A percentile compares a stretch with the other conserved stretches of the same genome.
phyloP scores from a whole-genome alignment of 2,113 vertebrate genomes.

The Mormyrus iriodes region DNA sequence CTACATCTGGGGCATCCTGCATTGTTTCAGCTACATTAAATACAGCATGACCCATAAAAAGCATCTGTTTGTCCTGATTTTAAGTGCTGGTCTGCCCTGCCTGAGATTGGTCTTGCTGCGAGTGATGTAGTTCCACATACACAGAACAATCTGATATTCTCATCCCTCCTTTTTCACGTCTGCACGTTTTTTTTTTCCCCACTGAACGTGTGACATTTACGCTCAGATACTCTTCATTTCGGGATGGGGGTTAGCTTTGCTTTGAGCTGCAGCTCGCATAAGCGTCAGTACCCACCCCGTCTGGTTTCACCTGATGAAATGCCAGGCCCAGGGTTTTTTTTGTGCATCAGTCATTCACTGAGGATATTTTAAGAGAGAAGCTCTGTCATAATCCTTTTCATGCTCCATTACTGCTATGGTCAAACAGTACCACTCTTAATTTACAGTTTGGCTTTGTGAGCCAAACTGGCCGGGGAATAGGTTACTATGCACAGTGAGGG shows the following conservation, averaged over 20 bases:
- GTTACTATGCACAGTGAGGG: slow-evolving; percentile 27
- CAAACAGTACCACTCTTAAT: background rate
- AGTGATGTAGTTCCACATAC: slow-evolving; percentile 42
- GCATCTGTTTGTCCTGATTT: background rate
- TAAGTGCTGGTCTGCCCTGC: background rate
- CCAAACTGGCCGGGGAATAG: slow-evolving; percentile 17
- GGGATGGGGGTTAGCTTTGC: background rate
- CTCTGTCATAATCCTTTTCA: background rate
- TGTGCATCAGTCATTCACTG: background rate
- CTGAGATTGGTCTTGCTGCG: background rate
- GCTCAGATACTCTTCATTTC: background rate
- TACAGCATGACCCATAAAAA: background rate
- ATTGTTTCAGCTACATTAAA: background rate
- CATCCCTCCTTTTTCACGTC: slow-evolving; percentile 30
- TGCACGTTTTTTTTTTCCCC: background rate
- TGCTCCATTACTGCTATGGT: background rate
- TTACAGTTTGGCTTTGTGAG: background rate
- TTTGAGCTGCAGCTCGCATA: background rate
- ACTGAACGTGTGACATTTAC: background rate
- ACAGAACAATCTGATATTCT: slow-evolving; percentile 36
- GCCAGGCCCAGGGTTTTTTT: background rate
- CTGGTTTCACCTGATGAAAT: background rate
- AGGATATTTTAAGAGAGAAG: background rate
- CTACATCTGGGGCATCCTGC: background rate
- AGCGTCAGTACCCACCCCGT: background rate